These are phyloP conservation scores for Echinops telfairi DNA, from an alignment of 2,113 vertebrate genomes.

Conservation along the genomic window DNA sequence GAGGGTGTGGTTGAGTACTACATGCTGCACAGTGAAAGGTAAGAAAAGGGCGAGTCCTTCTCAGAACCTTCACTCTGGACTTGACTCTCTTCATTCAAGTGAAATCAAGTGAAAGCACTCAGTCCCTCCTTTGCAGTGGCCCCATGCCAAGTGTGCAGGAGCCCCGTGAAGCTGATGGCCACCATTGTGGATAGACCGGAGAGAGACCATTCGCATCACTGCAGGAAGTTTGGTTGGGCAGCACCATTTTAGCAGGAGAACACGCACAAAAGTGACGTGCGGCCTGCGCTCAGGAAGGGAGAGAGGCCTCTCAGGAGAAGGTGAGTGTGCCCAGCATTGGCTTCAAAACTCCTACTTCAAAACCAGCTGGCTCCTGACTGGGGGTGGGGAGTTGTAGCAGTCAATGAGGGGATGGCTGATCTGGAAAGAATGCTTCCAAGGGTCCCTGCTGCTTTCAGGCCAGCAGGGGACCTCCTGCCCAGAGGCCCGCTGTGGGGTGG, in stretches of 20 bases:
- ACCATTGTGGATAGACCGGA: rapidly evolving
- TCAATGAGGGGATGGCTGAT: background rate
- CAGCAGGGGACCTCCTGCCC: background rate
- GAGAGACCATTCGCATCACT: rapidly evolving
- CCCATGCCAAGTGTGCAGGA: background rate
- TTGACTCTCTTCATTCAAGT: background rate
- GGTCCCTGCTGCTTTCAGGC: background rate
- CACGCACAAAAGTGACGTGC: rapidly evolving
- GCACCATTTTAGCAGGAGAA: too few species aligned
- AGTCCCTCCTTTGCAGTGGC: too few species aligned
- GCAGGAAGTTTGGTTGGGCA: background rate
- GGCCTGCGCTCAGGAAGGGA: background rate
- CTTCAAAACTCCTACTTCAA: background rate
- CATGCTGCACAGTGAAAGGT: background rate
- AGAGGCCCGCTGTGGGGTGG: background rate
- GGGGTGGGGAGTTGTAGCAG: background rate
- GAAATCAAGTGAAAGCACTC: background rate
- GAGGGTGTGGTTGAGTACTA: background rate
- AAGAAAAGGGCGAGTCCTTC: background rate
- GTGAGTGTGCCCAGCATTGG: rapidly evolving
- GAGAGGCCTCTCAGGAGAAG: background rate
- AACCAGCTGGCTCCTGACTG: background rate
- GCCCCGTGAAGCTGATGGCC: background rate
- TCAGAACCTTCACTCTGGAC: background rate
- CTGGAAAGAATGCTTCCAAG: background rate